Evolutionary conservation across 2,113 vertebrate species (phyloP).

Genomic region (Paratilapia polleni): DNA sequence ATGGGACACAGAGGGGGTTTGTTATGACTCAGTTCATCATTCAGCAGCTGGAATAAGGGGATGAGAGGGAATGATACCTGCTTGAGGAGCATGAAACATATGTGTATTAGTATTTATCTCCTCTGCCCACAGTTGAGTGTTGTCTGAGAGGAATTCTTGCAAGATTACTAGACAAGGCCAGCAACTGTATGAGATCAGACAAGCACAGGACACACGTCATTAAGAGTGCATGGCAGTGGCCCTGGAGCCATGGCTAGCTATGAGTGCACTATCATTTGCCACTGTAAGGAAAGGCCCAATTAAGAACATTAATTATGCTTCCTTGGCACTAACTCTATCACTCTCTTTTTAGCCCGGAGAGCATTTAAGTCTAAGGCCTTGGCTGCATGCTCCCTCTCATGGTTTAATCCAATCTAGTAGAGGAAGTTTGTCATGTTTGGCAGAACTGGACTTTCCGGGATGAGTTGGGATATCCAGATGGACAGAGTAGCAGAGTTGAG

Average conservation of each 20-base stretch:
- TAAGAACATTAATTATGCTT: conserved; percentile 79
- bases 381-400: conserved; percentile 47
- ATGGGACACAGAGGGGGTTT: conserved; percentile 24
- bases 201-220: conserved; percentile 59
- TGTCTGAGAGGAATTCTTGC: conserved; percentile 19
- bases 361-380: conserved; percentile 46
- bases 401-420: conserved; percentile 64
- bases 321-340: conserved; percentile 74
- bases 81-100: background rate
- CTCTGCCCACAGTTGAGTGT: conserved; percentile 10
- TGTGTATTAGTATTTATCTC: background rate
- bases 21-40: conserved; percentile 17
- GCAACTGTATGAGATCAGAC: conserved; percentile 66
- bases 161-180: conserved; percentile 30
- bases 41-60: background rate
- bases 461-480: conserved; percentile 66
- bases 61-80: conserved; percentile 1
- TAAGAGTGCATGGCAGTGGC: conserved; percentile 57
- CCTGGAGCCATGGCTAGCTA: conserved; percentile 58
- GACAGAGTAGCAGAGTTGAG: conserved; percentile 55
- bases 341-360: conserved; percentile 72
- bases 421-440: conserved; percentile 79
- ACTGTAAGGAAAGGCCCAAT: conserved; percentile 72
- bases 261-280: conserved; percentile 71
- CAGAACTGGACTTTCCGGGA: conserved; percentile 63